Base-by-base conservation (phyloP, 2,888 invertebrate species). In the Phortica okadai region DNA sequence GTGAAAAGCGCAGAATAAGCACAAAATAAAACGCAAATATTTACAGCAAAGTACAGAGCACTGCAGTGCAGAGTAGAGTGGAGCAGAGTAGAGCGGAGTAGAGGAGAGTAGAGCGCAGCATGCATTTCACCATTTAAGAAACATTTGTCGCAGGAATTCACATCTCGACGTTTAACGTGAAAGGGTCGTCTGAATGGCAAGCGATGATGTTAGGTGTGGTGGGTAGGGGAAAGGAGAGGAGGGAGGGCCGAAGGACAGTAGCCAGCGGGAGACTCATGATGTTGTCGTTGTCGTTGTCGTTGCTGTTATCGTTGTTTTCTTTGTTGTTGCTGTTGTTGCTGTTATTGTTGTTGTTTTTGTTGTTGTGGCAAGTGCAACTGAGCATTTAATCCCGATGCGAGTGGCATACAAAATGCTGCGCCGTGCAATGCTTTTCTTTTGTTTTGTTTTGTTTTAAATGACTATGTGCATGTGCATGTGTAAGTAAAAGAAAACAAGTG, bases 21-120 rank as follows among this genome's bases (percentile, higher is more conserved):
- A 54, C 54, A 72, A 72, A 72, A 72, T 72, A 72, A 72, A 72
- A 72, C 70, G 70, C 25, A 54, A 72, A 72, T 72, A 72, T 72
- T 72, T 72, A 72, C 70, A 70, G 50, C 45, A 25, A 16, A 50
- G 69, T 50, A n/a, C 50, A 33, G 54, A 11, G 45, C 45, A 6
- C 45, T 6, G 45, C 45, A 45, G 45, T 8, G 45, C 45, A 6
- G 45, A 6, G 45, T 10, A 45, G 10, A 21, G 21, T 1, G 21
- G 21, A 21, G 21, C 1, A 45, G 69, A 45, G 41, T 21, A 54
- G 50, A 8, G 50, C 50, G 1, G 10, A 14, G 50, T 6, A 50
- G 50, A 50, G 50, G 4, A 8, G 50, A 8, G 50, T 14, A 50
- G 14, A 33, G 33, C 33, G 33, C 33, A 33, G 33, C 33, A 33